A percentile compares a stretch with the other conserved stretches of the same genome.
These are phyloP conservation scores for Clostera curtula DNA, from an alignment of 2,888 invertebrate genomes.

Conservation along the genomic window DNA sequence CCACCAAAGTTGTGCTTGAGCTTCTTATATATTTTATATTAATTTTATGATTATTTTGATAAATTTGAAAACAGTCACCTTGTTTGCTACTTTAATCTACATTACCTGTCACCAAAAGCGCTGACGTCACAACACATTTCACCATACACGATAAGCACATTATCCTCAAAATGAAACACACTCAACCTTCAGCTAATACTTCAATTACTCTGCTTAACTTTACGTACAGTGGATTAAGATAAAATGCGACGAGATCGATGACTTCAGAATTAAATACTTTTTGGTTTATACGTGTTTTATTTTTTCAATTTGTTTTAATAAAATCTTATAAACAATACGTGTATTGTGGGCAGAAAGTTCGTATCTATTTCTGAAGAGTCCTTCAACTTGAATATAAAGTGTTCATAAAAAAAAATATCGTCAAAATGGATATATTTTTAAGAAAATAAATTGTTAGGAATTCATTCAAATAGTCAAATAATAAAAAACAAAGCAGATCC, in stretches of 20 bases:
- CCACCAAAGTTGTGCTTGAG: no score
- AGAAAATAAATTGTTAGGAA: no score
- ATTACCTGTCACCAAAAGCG: background rate
- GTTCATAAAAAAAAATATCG: no score
- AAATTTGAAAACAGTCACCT: background rate
- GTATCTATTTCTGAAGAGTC: no score
- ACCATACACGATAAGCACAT: slow-evolving; percentile 19
- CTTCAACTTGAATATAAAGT: no score
- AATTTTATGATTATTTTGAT: background rate
- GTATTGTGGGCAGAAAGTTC: no score
- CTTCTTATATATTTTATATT: no score
- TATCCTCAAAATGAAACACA: slow-evolving; percentile 16
- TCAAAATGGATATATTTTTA: no score
- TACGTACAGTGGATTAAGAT: slow-evolving; percentile 1
- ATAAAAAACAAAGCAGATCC: no score
- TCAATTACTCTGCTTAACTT: slow-evolving; percentile 11
- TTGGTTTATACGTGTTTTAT: background rate
- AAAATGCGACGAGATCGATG: background rate
- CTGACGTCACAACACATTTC: slow-evolving; percentile 23
- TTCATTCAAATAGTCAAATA: no score
- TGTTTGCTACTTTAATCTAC: background rate
- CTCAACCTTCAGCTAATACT: slow-evolving; percentile 13
- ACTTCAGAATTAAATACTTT: background rate
- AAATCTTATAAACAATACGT: no score
- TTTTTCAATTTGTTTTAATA: background rate